These are phyloP conservation scores for Ethmia dodecea DNA, from an alignment of 2,888 invertebrate species.

Conservation along the genomic window DNA sequence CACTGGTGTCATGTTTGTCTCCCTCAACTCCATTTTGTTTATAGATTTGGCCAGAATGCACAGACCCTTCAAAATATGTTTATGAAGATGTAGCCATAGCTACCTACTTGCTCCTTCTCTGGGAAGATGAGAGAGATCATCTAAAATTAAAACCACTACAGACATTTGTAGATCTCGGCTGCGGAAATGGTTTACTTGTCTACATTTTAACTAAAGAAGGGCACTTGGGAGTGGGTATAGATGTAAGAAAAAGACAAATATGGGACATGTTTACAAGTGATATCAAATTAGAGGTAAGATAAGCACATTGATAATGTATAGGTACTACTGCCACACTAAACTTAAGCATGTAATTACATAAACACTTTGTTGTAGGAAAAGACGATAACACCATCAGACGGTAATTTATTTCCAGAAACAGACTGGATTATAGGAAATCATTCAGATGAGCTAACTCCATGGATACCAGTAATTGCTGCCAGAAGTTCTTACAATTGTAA, in stretches of 20 bases:
- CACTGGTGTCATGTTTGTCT: no score
- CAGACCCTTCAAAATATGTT: slow-evolving; percentile 96
- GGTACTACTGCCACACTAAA: no score
- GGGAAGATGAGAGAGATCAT: slow-evolving; percentile 79
- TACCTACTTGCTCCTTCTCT: slow-evolving; percentile 88
- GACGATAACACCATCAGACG: slow-evolving; percentile 82
- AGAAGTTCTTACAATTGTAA: slow-evolving; percentile 84
- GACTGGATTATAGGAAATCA: slow-evolving; percentile 99
- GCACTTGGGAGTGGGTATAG: slow-evolving; percentile 88
- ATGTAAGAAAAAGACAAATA: slow-evolving; percentile 89
- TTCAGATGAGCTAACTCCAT: slow-evolving; percentile 99
- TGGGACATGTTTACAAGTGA: slow-evolving; percentile 88
- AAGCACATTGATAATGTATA: no score
- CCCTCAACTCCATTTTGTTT: background rate
- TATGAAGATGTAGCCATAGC: slow-evolving; percentile 98
- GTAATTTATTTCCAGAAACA: slow-evolving; percentile 81
- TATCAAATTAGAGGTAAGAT: slow-evolving; percentile 81
- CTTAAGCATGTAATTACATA: no score
- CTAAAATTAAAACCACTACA: slow-evolving; percentile 52
- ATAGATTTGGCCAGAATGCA: slow-evolving; percentile 94
- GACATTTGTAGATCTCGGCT: slow-evolving; percentile 95
- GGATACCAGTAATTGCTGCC: slow-evolving; percentile 96
- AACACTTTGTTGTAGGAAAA: slow-evolving; percentile 70
- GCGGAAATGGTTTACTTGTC: slow-evolving; percentile 97
- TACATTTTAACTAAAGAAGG: slow-evolving; percentile 91